Evolutionary conservation across 2,113 vertebrate genomes (phyloP).

Genomic region (Furnarius figulus): DNA sequence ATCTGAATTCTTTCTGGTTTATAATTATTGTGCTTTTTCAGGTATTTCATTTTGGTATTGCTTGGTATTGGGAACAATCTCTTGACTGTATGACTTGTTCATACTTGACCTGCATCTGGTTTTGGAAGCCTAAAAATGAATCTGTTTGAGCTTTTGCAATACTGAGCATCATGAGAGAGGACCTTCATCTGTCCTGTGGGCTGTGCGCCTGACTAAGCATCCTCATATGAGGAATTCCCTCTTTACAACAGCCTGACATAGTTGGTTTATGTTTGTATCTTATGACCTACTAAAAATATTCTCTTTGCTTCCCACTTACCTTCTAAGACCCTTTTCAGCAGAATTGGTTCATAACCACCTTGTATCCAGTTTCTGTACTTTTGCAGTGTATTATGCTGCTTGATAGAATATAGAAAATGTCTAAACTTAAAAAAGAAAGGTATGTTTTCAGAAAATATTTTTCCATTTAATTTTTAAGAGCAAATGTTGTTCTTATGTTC

Average conservation of each 20-base stretch:
- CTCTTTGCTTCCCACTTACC: neutral
- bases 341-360: neutral
- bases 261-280: slow-evolving; percentile 17
- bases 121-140: neutral
- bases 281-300: slow-evolving; percentile 33
- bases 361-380: neutral
- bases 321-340: neutral
- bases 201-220: neutral
- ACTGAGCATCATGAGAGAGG: neutral
- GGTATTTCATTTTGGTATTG: neutral
- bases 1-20: neutral
- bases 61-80: neutral
- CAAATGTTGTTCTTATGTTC: neutral
- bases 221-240: slow-evolving; percentile 30
- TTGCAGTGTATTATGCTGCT: neutral
- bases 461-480: neutral
- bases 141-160: neutral
- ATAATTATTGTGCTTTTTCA: neutral
- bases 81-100: neutral
- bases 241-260: neutral
- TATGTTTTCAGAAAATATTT: neutral
- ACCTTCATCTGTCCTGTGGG: neutral
- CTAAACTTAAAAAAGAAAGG: neutral
- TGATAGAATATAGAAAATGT: neutral
- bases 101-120: neutral